These are phyloP conservation scores for Psittacus erithacus DNA, from an alignment of 2,113 vertebrate species.

Conservation along the genomic window DNA sequence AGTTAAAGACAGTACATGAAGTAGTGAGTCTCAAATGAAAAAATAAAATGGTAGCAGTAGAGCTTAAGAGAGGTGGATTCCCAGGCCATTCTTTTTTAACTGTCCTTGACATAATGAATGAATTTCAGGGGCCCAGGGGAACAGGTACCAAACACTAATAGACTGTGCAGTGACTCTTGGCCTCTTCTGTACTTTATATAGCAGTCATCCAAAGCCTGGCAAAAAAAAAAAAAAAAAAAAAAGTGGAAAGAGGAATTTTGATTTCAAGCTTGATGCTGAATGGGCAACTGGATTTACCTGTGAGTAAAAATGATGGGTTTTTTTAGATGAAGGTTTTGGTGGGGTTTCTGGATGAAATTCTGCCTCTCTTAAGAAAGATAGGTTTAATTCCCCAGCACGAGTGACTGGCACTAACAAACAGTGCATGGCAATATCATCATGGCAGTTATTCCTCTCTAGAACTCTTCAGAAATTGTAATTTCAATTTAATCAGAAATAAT, in stretches of 20 bases:
- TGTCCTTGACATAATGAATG: not conserved
- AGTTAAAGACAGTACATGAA: not conserved
- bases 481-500: not conserved
- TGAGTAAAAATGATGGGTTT: not conserved
- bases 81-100: not conserved
- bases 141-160: not conserved
- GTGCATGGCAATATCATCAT: not conserved
- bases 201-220: not conserved
- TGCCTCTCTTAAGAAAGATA: not conserved
- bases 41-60: not conserved
- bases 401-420: not conserved
- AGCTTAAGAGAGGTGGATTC: not conserved
- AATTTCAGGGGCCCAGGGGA: not conserved
- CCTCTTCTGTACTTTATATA: not conserved
- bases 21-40: not conserved
- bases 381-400: not conserved
- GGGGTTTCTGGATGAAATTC: not conserved
- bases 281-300: not conserved
- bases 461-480: not conserved
- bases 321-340: not conserved
- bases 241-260: not conserved
- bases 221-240: not conserved
- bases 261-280: not conserved
- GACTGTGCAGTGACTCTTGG: not conserved
- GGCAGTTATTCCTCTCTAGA: not conserved